A percentile compares a stretch with the other conserved stretches of the same genome.
These are phyloP conservation scores for Scylla paramamosain DNA, from an alignment of 1,140 invertebrate species.

Conservation along the genomic window DNA sequence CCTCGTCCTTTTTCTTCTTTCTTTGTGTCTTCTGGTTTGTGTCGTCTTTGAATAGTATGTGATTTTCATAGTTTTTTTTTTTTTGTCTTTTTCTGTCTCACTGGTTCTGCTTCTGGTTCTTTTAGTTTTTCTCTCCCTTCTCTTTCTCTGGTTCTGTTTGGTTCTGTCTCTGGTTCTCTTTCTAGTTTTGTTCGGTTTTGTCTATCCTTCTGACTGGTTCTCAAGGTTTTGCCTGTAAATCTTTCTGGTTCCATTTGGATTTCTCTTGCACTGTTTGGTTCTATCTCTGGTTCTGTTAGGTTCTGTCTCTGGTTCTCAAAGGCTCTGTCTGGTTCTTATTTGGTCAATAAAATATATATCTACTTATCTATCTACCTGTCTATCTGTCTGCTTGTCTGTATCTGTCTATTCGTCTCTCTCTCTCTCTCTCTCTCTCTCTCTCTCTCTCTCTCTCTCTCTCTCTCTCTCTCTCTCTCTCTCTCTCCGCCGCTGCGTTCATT, in stretches of 20 bases:
- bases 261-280: not conserved
- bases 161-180: no score
- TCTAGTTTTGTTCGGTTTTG: no score
- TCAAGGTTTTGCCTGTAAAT: not conserved
- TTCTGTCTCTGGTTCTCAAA: not conserved
- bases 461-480: not conserved
- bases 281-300: not conserved
- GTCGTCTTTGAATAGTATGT: no score
- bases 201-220: no score
- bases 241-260: no score
- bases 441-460: slow-evolving; percentile 31
- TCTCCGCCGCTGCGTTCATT: not conserved
- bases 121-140: not conserved
- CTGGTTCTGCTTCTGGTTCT: not conserved
- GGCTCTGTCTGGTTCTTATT: no score
- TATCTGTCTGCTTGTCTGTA: not conserved
- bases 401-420: not conserved
- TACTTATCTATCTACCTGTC: no score
- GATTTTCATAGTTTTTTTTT: no score
- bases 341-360: no score
- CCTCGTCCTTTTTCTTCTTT: no score
- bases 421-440: not conserved
- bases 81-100: not conserved
- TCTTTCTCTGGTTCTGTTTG: no score
- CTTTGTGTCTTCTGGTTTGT: no score